These are phyloP conservation scores for Aeoliscus strigatus DNA, from an alignment of 2,797 vertebrate genomes.

Conservation along the genomic window DNA sequence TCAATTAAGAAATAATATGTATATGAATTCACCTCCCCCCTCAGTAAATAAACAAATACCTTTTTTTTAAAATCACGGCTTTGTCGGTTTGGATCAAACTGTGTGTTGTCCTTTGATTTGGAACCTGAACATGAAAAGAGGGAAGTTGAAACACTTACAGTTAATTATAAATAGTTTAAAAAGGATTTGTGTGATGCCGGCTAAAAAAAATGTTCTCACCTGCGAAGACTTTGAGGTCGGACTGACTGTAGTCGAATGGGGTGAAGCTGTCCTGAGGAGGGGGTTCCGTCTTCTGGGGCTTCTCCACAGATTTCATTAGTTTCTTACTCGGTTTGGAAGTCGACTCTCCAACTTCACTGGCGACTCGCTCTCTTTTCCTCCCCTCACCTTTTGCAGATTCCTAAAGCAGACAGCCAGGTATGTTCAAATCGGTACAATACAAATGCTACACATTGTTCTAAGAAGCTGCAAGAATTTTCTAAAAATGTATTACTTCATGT, in stretches of 20 bases:
- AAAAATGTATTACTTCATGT: no score
- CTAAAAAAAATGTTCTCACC: no score
- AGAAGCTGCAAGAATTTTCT: no score
- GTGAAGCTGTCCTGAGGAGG: conserved; percentile 68
- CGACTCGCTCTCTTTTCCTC: conserved; percentile 73
- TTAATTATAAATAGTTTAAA: no score
- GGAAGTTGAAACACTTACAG: background rate
- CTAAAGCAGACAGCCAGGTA: no score
- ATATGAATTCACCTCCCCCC: no score
- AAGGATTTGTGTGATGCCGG: no score
- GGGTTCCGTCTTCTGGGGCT: conserved; percentile 50
- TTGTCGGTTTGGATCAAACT: conserved; percentile 88
- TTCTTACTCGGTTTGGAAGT: conserved; percentile 80
- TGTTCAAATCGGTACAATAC: no score
- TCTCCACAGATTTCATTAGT: conserved; percentile 61
- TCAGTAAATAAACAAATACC: conserved; percentile 47
- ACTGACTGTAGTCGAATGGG: conserved; percentile 91
- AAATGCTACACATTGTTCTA: no score
- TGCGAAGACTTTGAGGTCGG: conserved; percentile 86
- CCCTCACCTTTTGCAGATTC: conserved; percentile 56
- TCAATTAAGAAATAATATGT: background rate
- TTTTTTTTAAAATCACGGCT: conserved; percentile 58
- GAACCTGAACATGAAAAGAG: conserved; percentile 45
- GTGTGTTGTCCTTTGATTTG: conserved; percentile 76
- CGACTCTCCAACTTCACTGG: conserved; percentile 63